These are phyloP conservation scores for Pseudorectes ferrugineus DNA, from an alignment of 2,113 vertebrate genomes.

Conservation along the genomic window DNA sequence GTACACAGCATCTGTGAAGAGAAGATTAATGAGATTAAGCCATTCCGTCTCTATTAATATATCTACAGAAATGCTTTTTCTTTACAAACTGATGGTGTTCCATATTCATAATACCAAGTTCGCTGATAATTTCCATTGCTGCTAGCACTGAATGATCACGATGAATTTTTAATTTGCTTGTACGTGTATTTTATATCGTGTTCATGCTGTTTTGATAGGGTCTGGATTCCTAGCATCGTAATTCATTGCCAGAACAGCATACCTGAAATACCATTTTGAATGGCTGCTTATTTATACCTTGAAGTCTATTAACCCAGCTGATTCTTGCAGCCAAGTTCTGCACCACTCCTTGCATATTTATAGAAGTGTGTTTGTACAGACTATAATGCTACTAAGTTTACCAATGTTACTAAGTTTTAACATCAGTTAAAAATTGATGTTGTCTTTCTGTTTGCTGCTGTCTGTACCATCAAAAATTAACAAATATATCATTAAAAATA, in stretches of 20 bases:
- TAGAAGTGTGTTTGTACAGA: not conserved
- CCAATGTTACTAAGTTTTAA: not conserved
- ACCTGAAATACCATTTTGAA: conserved; percentile 34
- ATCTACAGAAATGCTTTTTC: not conserved
- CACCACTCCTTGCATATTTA: not conserved
- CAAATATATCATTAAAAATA: not conserved
- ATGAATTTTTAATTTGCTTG: not conserved
- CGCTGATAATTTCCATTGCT: not conserved
- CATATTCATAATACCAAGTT: not conserved
- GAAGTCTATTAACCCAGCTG: not conserved
- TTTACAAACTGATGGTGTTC: not conserved
- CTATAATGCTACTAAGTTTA: not conserved
- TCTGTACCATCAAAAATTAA: not conserved
- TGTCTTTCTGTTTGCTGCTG: not conserved
- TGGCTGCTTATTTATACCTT: not conserved
- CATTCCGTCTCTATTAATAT: not conserved
- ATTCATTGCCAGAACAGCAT: conserved; percentile 2
- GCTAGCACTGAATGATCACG: not conserved
- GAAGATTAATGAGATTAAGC: not conserved
- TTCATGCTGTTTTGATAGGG: not conserved
- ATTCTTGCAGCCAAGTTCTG: not conserved
- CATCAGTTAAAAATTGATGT: not conserved
- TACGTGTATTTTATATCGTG: not conserved
- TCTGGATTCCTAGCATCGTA: not conserved
- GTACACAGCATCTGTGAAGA: not conserved